These are phyloP conservation scores for Camptogramma bilineatum DNA, from an alignment of 2,888 invertebrate species.

Conservation along the genomic window DNA sequence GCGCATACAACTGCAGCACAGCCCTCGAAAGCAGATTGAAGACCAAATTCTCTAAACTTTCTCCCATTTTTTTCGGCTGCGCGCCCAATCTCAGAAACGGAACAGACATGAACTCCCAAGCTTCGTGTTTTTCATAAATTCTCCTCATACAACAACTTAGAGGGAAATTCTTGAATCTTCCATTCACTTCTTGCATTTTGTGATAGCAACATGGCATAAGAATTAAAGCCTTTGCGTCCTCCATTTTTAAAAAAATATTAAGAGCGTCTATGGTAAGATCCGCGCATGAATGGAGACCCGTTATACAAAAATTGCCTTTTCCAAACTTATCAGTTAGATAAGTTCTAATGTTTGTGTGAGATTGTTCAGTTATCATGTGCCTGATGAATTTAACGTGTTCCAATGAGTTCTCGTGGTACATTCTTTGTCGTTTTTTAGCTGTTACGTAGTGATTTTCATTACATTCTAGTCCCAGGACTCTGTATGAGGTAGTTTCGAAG, in stretches of 20 bases:
- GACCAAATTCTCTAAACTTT: slow-evolving; percentile 76
- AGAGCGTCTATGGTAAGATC: slow-evolving; percentile 90
- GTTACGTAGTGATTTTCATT: slow-evolving; percentile 81
- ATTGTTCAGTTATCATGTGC: slow-evolving; percentile 83
- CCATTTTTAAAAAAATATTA: slow-evolving; percentile 86
- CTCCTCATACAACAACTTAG: slow-evolving; percentile 81
- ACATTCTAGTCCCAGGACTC: slow-evolving; percentile 89
- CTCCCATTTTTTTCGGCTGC: slow-evolving; percentile 86
- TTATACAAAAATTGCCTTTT: slow-evolving; percentile 65
- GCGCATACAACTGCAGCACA: slow-evolving; percentile 86
- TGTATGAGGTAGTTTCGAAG: slow-evolving; percentile 82
- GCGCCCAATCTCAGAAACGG: slow-evolving; percentile 91
- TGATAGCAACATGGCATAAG: slow-evolving; percentile 94
- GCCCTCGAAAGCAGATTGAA: slow-evolving; percentile 87
- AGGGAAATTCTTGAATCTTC: slow-evolving; percentile 88
- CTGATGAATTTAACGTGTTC: slow-evolving; percentile 85
- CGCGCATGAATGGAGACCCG: slow-evolving; percentile 91
- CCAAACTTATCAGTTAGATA: slow-evolving; percentile 70
- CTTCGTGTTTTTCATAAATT: slow-evolving; percentile 63
- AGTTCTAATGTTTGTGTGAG: slow-evolving; percentile 71
- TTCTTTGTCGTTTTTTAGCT: slow-evolving; percentile 85
- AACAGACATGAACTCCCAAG: slow-evolving; percentile 78
- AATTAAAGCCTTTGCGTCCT: slow-evolving; percentile 83
- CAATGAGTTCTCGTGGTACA: slow-evolving; percentile 81
- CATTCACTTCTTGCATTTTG: slow-evolving; percentile 76